A percentile compares a stretch with the other conserved stretches of the same genome.
phyloP scores from a whole-genome alignment of 2,888 invertebrate species.

The Dromius quadrimaculatus region DNA sequence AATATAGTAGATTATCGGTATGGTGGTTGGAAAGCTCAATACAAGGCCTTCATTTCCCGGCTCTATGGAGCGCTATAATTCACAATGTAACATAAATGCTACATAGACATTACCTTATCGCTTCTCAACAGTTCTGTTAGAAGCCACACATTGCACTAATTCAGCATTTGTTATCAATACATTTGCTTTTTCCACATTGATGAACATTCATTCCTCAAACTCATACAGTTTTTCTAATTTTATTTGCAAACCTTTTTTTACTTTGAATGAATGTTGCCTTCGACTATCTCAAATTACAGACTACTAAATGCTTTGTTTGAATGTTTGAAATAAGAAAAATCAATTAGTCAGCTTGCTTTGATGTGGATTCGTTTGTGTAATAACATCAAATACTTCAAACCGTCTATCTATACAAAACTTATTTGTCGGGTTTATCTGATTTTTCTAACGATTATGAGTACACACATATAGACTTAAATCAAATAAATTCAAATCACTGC shows the following conservation, averaged over 20 bases:
- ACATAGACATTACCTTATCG: slow-evolving; percentile 22
- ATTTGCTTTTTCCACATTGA: neutral
- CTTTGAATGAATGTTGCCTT: slow-evolving; percentile 3
- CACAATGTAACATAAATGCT: slow-evolving; percentile 18
- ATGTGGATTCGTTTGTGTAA: too few relatives aligned
- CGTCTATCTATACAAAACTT: too few relatives aligned
- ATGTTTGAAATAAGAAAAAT: neutral
- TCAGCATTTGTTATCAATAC: neutral
- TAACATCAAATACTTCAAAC: too few relatives aligned
- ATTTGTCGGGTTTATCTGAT: too few relatives aligned
- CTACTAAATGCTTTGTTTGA: neutral
- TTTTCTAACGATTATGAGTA: too few relatives aligned
- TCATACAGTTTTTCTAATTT: neutral
- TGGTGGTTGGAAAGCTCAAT: neutral
- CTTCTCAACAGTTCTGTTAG: neutral
- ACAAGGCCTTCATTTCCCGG: slow-evolving; percentile 26
- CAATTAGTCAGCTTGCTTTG: neutral
- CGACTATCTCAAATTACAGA: neutral
- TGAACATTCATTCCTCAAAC: neutral
- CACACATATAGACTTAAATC: too few relatives aligned
- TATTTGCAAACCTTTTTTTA: neutral
- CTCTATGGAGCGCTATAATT: slow-evolving; percentile 14
- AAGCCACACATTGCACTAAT: neutral
- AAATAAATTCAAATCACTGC: too few relatives aligned
- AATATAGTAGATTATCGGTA: slow-evolving; percentile 18